phyloP scores from a whole-genome alignment of 2,888 invertebrate genomes.

The Brachypterus glaber region DNA sequence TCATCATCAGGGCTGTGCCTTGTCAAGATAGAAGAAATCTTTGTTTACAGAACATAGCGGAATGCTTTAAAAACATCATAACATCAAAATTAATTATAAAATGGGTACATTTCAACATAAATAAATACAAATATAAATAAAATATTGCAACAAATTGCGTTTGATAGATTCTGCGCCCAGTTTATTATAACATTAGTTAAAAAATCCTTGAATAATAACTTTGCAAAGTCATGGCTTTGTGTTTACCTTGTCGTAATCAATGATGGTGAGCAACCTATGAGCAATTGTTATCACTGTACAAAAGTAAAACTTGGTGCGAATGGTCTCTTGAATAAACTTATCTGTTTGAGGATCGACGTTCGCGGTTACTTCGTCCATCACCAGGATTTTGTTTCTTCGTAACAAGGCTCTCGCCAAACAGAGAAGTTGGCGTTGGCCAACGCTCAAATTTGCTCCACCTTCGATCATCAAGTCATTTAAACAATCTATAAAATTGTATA shows the following conservation, averaged over 20 bases:
- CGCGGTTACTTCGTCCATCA: slow-evolving; percentile 52
- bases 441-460: slow-evolving; percentile 66
- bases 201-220: no score
- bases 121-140: no score
- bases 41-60: no score
- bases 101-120: no score
- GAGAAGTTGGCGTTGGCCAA: slow-evolving; percentile 71
- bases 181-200: no score
- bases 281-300: slow-evolving; percentile 56
- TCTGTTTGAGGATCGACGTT: slow-evolving; percentile 52
- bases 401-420: slow-evolving; percentile 72
- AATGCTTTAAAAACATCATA: no score
- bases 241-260: slow-evolving; percentile 51
- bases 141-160: no score
- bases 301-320: slow-evolving; percentile 44
- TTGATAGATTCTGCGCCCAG: no score
- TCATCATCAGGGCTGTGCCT: no score
- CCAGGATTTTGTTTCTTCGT: slow-evolving; percentile 59
- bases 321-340: slow-evolving; percentile 47
- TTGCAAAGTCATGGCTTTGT: no score
- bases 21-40: no score
- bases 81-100: no score
- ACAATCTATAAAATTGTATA: slow-evolving; percentile 26
- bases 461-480: slow-evolving; percentile 58
- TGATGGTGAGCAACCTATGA: slow-evolving; percentile 56